These are phyloP conservation scores for Odocoileus virginianus DNA, from an alignment of 2,113 vertebrate species.

Conservation along the genomic window DNA sequence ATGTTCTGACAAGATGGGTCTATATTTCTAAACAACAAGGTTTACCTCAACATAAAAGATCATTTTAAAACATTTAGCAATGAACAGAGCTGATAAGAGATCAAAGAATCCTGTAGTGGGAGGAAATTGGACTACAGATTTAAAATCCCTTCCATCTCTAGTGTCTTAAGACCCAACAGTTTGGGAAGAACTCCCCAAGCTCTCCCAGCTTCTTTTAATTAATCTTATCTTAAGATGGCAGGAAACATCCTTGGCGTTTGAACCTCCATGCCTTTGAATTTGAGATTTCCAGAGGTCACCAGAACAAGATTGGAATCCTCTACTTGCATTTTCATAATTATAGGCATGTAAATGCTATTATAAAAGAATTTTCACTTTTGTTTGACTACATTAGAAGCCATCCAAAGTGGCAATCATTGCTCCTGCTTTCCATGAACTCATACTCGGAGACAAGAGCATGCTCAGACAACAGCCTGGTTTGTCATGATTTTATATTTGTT, in stretches of 20 bases:
- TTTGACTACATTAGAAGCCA: neutral
- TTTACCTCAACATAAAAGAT: neutral
- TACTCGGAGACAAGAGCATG: neutral
- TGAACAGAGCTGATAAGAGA: neutral
- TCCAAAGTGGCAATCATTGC: neutral
- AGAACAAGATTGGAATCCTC: neutral
- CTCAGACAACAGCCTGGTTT: neutral
- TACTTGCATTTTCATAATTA: neutral
- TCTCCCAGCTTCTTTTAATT: neutral
- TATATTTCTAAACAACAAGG: neutral
- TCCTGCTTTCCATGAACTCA: neutral
- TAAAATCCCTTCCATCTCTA: neutral
- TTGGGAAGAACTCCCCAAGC: neutral
- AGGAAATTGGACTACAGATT: neutral
- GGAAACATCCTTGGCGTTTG: neutral
- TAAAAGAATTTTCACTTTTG: neutral
- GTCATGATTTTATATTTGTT: neutral
- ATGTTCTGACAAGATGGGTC: neutral
- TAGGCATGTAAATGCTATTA: neutral
- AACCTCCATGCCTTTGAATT: neutral
- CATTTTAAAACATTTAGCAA: neutral
- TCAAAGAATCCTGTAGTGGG: neutral
- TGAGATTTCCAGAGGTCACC: conserved; percentile 24
- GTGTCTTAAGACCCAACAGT: neutral
- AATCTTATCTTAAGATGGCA: neutral